Evolutionary conservation across 1,140 invertebrate genomes (phyloP), one percentile per base, ranked within the genome.

Genomic region (Chrysomallon squamiferum): DNA sequence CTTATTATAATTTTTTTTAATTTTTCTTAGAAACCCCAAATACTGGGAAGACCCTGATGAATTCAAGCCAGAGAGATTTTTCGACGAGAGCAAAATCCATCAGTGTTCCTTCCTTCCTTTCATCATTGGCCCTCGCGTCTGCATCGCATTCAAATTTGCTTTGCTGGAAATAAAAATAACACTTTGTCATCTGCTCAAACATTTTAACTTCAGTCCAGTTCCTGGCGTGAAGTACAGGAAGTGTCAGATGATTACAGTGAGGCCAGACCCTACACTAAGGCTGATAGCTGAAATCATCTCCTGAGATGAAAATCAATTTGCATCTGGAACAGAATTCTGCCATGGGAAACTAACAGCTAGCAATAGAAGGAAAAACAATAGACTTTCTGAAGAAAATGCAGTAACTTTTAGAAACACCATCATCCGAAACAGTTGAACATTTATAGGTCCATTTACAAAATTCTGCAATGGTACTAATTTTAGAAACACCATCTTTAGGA

Each of bases 131-230:
- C 66, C 71, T 18, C 65, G 73, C n/a, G 75, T 74, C 68, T 78
- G 72, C 54, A 73, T 77, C 33, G 75, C 73, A 2, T 57, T 73
- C 61, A 75, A 74, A 43, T 77, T 75, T 71, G 72, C 76, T 15
- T 45, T 75, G 29, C 45, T 77, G 45, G 76, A 77, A 41, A 77
- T 77, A 59, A 75, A 73, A 54, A 66, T 69, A 20, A 69, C 73
- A 7, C 27, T 77, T 27, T 56, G 71, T 2, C 49, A 47, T 27
- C 59, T 77, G 3, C 22, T 76, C 0, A 54, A 57, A 56, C 57
- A 74, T 29, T 74, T 74, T 43, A 35, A 59, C 20, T 74, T 74
- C 60, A 62, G 63, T 25, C 13, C 65, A 18, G 50, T 59, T 2
- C 69, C 74, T 45, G 72, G 64, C 11, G 66, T 56, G 41, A 68